A percentile compares a stretch with the other conserved stretches of the same genome.
Evolutionary conservation across 2,888 invertebrate species (phyloP).

Genomic region (Rotaria sp.): DNA sequence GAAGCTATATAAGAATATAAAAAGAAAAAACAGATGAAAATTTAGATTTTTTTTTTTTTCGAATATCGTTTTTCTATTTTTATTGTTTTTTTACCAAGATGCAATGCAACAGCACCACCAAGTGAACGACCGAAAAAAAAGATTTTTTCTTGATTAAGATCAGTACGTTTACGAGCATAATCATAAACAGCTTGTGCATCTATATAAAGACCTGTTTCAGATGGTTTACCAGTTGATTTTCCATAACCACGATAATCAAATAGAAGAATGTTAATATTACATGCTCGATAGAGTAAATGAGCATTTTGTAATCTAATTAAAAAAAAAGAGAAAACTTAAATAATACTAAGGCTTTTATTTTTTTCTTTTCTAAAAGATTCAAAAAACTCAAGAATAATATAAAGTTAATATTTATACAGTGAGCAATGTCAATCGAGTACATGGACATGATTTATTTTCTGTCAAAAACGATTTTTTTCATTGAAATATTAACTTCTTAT

Average conservation of each 20-base stretch:
- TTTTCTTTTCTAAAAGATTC: too few species aligned
- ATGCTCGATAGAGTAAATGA: constrained; percentile 71
- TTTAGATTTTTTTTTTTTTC: constrained; percentile 45
- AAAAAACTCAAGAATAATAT: too few species aligned
- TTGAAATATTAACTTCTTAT: too few species aligned
- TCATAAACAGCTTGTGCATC: constrained; percentile 81
- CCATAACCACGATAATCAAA: constrained; percentile 91
- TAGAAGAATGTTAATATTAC: constrained; percentile 77
- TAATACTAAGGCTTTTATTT: too few species aligned
- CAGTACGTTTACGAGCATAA: constrained; percentile 71
- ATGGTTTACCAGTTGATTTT: constrained; percentile 74
- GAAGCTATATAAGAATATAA: not conserved
- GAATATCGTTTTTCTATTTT: too few species aligned
- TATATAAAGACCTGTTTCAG: constrained; percentile 70
- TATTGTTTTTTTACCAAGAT: constrained; percentile 62
- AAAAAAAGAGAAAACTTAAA: not conserved
- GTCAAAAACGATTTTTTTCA: too few species aligned
- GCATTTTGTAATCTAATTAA: constrained; percentile 69
- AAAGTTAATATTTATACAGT: too few species aligned
- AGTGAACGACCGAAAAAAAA: constrained; percentile 77
- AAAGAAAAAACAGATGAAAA: not conserved
- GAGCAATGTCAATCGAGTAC: too few species aligned
- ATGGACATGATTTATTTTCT: too few species aligned
- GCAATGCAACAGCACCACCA: constrained; percentile 88
- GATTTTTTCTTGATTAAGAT: constrained; percentile 75